Base-by-base conservation (phyloP, 2,113 vertebrate genomes). In the Casuarius casuarius region DNA sequence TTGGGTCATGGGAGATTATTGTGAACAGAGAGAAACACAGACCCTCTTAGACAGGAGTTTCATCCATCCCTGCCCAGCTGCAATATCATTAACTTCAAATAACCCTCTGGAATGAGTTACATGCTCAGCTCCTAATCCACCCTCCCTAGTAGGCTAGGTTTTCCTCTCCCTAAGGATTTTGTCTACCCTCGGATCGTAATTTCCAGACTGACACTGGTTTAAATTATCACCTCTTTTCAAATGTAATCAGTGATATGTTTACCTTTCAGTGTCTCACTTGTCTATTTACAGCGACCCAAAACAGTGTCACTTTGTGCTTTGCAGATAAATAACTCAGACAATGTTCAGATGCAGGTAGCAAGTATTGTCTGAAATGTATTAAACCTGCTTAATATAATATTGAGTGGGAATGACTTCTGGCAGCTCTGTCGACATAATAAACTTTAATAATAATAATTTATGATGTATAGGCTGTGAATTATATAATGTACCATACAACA, bases 341-440 rank as follows among this genome's bases (percentile, higher is more conserved):
- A 90, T 68, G 76, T 71, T 71, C 61, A 84, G 46, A 84, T 7
- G 22, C 44, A 59, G 91, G 44, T 66, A 79, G 40, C 92, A 66
- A 20, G 49, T 42, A 85, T 62, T 16, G 40, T 23, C 71, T 83
- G 26, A 79, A 83, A 42, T 11, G 25, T 54, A 67, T 15, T 62
- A 42, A 87, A 71, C 31, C 52, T 80, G 44, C 31, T 82, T 77
- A 75, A 44, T 80, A 93, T 82, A 54, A 54, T 54, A 26, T 54
- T 10, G 52, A 28, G 78, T 80, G 81, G 68, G 88, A 90, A 28
- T 90, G 83, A 54, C 78, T 95, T 91, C 54, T 71, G 56, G 77
- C 59, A 95, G 82, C 54, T 84, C 51, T 89, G 84, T 65, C 81
- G 91, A 79, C 74, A 87, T 48, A 92, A 58, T 46, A 81, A 71